Evolutionary conservation across 2,888 invertebrate genomes (phyloP).

Genomic region (Cremastinae sp.): DNA sequence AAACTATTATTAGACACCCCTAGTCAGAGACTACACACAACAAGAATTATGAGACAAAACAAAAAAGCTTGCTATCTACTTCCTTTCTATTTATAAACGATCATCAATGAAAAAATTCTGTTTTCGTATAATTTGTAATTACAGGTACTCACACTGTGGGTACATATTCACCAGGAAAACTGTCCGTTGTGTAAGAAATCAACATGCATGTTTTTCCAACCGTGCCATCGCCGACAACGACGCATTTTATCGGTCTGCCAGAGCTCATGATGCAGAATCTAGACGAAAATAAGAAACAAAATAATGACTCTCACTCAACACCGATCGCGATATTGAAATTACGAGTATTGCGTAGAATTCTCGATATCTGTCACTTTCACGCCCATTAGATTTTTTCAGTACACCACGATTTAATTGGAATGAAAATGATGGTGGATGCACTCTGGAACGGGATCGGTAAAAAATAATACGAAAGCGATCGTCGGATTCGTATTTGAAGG

Average conservation of each 20-base stretch:
- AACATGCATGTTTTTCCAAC: conserved; percentile 97
- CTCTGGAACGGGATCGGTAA: neutral
- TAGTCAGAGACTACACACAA: conserved; percentile 63
- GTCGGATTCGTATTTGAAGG: conserved; percentile 2
- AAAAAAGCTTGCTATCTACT: conserved; percentile 19
- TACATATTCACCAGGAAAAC: conserved; percentile 97
- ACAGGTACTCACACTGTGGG: conserved; percentile 92
- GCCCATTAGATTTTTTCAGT: neutral
- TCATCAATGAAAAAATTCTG: conserved; percentile 38
- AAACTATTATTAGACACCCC: conserved; percentile 64
- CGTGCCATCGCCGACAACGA: conserved; percentile 95
- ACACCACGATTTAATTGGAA: neutral
- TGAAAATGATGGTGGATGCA: neutral
- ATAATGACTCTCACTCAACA: neutral
- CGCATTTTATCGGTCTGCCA: conserved; percentile 95
- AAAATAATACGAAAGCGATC: neutral
- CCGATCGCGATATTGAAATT: neutral
- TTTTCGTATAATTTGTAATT: neutral
- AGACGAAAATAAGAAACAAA: conserved; percentile 6
- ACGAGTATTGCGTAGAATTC: neutral
- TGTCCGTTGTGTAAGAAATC: conserved; percentile 95
- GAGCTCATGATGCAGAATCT: conserved; percentile 87
- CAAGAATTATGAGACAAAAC: conserved; percentile 64
- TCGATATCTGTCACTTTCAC: conserved; percentile 1
- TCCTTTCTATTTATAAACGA: conserved; percentile 54